Conservation (phyloP, 2,888 invertebrate genomes). For the Spodoptera picta region DNA sequence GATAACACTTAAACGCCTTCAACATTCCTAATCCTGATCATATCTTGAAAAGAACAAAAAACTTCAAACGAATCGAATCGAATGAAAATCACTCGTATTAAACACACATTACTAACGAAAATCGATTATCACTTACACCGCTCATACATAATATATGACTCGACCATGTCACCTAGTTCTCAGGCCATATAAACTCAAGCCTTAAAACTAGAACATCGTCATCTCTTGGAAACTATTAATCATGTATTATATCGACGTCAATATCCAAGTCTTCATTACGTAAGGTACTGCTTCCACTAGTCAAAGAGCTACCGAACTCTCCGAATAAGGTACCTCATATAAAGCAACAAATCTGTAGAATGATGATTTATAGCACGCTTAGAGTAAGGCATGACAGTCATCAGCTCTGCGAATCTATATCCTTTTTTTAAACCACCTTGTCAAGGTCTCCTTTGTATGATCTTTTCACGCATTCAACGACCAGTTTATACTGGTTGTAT, state of each 20-base stretch:
- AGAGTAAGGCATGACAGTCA: too few species aligned
- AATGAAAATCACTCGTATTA: slow-evolving; percentile 1
- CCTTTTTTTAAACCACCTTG: too few species aligned
- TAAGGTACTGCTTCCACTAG: slow-evolving; percentile 35
- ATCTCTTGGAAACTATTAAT: slow-evolving; percentile 54
- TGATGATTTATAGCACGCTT: too few species aligned
- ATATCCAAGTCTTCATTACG: slow-evolving; percentile 45
- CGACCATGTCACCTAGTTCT: slow-evolving; percentile 22
- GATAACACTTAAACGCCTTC: too few species aligned
- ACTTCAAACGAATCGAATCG: not conserved
- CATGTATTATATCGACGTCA: slow-evolving; percentile 43
- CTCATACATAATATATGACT: slow-evolving; percentile 11
- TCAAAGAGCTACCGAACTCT: too few species aligned
- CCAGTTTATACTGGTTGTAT: too few species aligned
- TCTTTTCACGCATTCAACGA: too few species aligned
- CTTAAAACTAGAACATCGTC: slow-evolving; percentile 27
- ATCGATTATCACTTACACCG: slow-evolving; percentile 18
- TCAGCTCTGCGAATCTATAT: too few species aligned
- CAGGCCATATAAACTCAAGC: slow-evolving; percentile 30
- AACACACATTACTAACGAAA: slow-evolving; percentile 15
- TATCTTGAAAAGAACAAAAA: not conserved
- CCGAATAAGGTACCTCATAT: too few species aligned
- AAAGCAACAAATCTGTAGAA: too few species aligned
- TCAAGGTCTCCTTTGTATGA: too few species aligned
- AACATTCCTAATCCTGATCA: not conserved